These are phyloP conservation scores for Potorous gilbertii DNA, from an alignment of 2,797 vertebrate species.

Conservation along the genomic window DNA sequence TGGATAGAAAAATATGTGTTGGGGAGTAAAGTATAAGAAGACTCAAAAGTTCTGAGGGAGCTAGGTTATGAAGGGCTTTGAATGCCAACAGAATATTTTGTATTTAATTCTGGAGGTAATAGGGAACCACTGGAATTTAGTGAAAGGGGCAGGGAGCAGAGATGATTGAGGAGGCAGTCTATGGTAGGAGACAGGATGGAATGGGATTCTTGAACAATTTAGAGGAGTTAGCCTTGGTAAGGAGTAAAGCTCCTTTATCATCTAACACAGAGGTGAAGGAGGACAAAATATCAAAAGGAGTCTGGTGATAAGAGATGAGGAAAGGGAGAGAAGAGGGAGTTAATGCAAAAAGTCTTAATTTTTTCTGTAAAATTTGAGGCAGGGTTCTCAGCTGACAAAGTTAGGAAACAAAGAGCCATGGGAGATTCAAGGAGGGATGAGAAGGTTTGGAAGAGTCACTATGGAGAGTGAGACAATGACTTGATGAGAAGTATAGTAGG, in stretches of 20 bases:
- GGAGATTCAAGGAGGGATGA: not conserved
- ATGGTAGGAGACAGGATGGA: not conserved
- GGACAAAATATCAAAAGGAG: not conserved
- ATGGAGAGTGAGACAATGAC: not conserved
- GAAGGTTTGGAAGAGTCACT: not conserved
- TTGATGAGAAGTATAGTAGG: not conserved
- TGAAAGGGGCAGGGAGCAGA: not conserved
- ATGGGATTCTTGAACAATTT: not conserved
- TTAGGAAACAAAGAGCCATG: not conserved
- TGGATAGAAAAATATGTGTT: too few relatives aligned
- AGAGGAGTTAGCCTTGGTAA: not conserved
- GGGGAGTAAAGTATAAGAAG: not conserved
- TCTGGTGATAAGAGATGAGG: not conserved
- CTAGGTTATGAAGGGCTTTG: not conserved
- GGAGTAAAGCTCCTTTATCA: not conserved
- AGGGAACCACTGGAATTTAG: not conserved
- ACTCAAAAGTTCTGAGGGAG: not conserved
- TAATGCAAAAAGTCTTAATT: not conserved
- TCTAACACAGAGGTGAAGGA: not conserved
- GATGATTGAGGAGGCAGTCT: not conserved
- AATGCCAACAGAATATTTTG: not conserved
- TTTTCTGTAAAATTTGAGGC: not conserved
- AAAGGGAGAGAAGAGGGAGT: not conserved
- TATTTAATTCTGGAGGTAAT: too few relatives aligned
- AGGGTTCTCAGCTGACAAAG: not conserved